A percentile compares a stretch with the other conserved stretches of the same genome.
Conservation (phyloP, 2,113 vertebrate genomes). For the Dasyprocta punctata region DNA sequence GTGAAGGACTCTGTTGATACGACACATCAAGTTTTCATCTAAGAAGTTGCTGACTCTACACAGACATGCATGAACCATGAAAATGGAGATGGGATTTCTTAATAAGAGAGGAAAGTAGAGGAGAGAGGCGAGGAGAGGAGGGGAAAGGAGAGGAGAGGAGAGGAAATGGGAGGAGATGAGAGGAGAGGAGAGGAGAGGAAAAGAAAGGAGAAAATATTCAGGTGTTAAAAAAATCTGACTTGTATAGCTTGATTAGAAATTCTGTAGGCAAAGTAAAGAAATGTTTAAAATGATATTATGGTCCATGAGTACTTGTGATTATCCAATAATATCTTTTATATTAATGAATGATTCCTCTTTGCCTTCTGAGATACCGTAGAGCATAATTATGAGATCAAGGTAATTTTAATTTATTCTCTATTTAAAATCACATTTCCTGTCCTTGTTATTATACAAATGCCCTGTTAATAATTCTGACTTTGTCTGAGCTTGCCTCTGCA, state of each 20-base stretch:
- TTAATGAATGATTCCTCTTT: conserved; percentile 17
- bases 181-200: background rate
- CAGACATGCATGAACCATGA: background rate
- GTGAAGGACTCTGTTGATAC: background rate
- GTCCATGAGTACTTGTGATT: background rate
- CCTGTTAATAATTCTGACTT: conserved; percentile 33
- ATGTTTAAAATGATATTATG: background rate
- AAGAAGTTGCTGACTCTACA: background rate
- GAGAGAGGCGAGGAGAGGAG: accelerated
- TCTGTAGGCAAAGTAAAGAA: background rate
- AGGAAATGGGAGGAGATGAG: background rate
- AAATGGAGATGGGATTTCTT: background rate
- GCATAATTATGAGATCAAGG: conserved; percentile 17
- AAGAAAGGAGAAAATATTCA: background rate
- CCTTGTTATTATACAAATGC: background rate
- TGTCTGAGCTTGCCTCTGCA: background rate
- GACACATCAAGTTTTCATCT: background rate
- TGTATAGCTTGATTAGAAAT: background rate
- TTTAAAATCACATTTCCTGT: conserved; percentile 9
- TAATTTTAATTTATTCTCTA: conserved; percentile 26
- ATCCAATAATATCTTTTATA: conserved; percentile 40
- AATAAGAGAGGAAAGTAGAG: background rate
- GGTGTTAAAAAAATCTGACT: background rate
- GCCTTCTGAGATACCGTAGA: background rate
- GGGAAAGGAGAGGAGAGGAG: background rate